Evolutionary conservation across 2,797 vertebrate species (phyloP).

Genomic region (Coregonus suidteri): DNA sequence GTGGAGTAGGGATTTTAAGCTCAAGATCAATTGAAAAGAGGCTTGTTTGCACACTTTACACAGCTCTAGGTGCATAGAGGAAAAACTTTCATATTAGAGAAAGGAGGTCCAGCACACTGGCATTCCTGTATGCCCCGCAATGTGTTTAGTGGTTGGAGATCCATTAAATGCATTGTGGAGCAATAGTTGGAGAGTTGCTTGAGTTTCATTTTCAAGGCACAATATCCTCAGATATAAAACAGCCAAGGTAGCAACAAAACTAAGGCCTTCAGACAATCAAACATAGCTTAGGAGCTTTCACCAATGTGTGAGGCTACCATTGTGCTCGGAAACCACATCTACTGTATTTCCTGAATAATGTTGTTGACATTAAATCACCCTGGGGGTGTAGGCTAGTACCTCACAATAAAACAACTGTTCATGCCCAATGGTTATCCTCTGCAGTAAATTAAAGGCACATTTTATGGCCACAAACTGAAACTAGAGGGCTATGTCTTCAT

Average conservation of each 20-base stretch:
- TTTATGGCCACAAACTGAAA: background rate
- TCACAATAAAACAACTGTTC: background rate
- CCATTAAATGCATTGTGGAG: background rate
- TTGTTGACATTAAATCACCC: background rate
- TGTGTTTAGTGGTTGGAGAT: background rate
- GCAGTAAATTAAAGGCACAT: background rate
- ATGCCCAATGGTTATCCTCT: background rate
- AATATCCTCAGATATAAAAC: background rate
- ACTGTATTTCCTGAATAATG: background rate
- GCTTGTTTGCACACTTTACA: no score
- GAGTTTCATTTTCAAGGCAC: background rate
- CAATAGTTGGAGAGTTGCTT: background rate
- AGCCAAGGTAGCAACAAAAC: background rate
- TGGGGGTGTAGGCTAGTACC: background rate
- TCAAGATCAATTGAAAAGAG: no score
- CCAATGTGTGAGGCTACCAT: background rate
- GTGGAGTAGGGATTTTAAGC: no score
- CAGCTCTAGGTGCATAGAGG: no score
- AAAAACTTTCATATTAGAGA: no score
- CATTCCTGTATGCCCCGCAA: background rate
- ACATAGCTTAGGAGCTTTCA: background rate
- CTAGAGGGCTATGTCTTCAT: background rate
- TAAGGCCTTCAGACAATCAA: background rate
- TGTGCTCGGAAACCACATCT: background rate
- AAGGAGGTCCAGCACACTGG: background rate